Base-by-base conservation (phyloP, 2,797 vertebrate genomes). In the Nyctalus aviator region DNA sequence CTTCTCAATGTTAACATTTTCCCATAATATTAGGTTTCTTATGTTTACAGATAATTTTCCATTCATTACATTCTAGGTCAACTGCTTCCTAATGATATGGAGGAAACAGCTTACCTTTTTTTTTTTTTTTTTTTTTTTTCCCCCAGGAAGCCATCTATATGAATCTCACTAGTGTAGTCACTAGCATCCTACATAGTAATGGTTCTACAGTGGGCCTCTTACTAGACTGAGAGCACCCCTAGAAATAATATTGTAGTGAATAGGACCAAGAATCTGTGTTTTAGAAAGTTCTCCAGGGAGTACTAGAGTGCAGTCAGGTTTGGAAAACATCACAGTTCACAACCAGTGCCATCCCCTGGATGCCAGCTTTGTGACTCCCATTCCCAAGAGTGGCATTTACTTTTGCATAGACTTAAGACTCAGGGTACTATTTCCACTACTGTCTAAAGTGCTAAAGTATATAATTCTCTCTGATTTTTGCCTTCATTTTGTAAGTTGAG, bases 1-100 rank as follows among this genome's bases (percentile, higher is more conserved):
- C 25, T 95, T 96, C 32, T 94, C 93, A 59, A 81, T 90, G 88
- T 95, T 93, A 84, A 84, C 73, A 88, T 81, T 95, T 93, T 44
- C 68, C 62, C 2, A 6, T 92, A 92, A 85, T 48, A 53, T 55
- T 55, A 55, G 7, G 71, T 88, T 94, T 95, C 71, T 55, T 92
- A 87, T 62, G 53, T 89, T 92, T 89, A 62, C 23, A 89, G 79
- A 53, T 85, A 25, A 84, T 89, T 53, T 95, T 77, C 48, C 62
- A 66, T 89, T 87, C 41, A 10, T 78, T 93, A 44, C 41, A 78
- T 91, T 88, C 75, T 75, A 92, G 68, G 48, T 88, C 81, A 84
- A 1, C 25, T 88, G 48, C 27, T 88, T 94, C 59, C 76, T 81
- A 88, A 13, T 81, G 48, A 48, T 66, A 5, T 81, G n/a, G 30